A percentile compares a stretch with the other conserved stretches of the same genome.
Conservation (phyloP, 2,888 invertebrate species). For the Dolomedes plantarius region DNA sequence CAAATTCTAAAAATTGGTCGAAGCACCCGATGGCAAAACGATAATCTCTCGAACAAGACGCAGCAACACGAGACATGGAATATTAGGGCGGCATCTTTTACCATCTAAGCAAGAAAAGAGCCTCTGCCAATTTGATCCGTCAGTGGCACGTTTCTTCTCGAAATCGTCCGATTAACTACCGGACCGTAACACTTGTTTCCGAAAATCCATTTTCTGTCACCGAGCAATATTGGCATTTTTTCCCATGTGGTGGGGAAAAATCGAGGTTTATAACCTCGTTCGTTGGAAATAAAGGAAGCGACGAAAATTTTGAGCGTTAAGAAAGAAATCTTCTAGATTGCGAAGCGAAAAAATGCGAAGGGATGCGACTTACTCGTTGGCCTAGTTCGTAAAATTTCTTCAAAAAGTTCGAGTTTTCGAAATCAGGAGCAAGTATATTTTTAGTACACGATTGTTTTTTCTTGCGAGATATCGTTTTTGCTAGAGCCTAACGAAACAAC, state of each 20-base stretch:
- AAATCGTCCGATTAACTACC: neutral
- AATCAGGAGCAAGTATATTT: too few species aligned
- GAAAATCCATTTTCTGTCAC: neutral
- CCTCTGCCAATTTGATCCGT: too few species aligned
- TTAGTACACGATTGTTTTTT: too few species aligned
- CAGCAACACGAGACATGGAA: neutral
- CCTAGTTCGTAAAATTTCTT: too few species aligned
- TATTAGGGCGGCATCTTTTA: neutral
- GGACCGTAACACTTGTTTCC: neutral
- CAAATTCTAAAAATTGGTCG: neutral
- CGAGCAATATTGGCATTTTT: slow-evolving; percentile 1
- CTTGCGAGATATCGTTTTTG: too few species aligned
- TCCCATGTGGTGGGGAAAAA: neutral
- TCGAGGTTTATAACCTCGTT: neutral
- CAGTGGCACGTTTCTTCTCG: neutral
- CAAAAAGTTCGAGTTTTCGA: too few species aligned
- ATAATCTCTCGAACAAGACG: neutral
- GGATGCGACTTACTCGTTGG: neutral
- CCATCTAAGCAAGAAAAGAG: too few species aligned
- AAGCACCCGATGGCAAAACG: neutral
- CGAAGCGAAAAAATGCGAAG: neutral
- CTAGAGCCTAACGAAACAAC: too few species aligned
- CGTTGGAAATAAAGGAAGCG: neutral
- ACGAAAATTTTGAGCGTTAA: neutral
- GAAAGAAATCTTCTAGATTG: too few species aligned